Evolutionary conservation across 2,113 vertebrate species (phyloP), one percentile per base, ranked within the genome.

Genomic region (Malurus melanocephalus): DNA sequence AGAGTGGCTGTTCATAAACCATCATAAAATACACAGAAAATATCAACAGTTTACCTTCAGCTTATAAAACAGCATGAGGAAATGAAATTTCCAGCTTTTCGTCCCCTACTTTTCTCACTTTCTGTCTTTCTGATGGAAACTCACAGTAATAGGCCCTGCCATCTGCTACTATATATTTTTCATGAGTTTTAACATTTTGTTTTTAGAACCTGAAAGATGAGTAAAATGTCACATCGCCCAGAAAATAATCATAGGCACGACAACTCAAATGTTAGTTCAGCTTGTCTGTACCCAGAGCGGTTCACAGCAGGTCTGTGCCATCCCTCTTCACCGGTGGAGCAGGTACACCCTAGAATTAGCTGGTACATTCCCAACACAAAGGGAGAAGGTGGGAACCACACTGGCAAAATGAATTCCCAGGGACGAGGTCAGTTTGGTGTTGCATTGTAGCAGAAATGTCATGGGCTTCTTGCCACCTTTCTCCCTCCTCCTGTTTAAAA

Each of bases 141-240:
- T 84, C 83, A 51, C 90, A 94, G 91, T 87, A 92, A 93, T 94
- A 91, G 73, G 49, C 85, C 79, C 56, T 95, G 69, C 95, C 90
- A 93, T 96, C 93, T 96, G 94, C 92, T 95, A 74, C 88, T 87
- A 23, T 96, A 65, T 95, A 84, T 95, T 94, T 96, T 95, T 95
- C 85, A 69, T 77, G 82, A 94, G 90, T 90, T 95, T 82, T 93
- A 89, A 85, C 94, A 92, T 97, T 96, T 95, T 97, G 85, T 80
- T 97, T 97, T 95, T 96, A 97, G 90, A 97, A 96, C 90, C 83
- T 94, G 87, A 94, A 95, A 81, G 91, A 96, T 93, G 68, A 96
- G 57, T 96, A 94, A 97, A 96, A 96, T 97, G 93, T 95, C 92
- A 97, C 95, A 67, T 95, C 32, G 64, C 88, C 59, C 90, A 96